Evolutionary conservation across 1,140 invertebrate genomes (phyloP).

Genomic region (Uloborus diversus): DNA sequence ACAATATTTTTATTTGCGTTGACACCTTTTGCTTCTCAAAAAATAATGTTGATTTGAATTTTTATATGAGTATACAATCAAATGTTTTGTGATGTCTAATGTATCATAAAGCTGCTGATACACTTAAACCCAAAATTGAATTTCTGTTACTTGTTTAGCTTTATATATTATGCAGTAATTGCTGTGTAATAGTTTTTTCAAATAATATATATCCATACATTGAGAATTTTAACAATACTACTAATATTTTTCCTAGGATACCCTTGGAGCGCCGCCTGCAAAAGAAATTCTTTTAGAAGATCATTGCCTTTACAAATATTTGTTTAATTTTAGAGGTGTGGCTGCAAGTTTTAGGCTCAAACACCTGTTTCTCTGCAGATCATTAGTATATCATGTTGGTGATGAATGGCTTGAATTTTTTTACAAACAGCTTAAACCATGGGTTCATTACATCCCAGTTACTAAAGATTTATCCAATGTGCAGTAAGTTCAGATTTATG

Average conservation of each 20-base stretch:
- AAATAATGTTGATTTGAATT: too few relatives aligned
- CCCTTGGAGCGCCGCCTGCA: conserved; percentile 82
- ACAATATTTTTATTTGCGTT: too few relatives aligned
- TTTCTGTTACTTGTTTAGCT: too few relatives aligned
- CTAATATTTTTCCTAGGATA: conserved; percentile 75
- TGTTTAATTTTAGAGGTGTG: conserved; percentile 96
- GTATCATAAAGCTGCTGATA: too few relatives aligned
- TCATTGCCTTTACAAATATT: conserved; percentile 84
- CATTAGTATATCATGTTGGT: conserved; percentile 95
- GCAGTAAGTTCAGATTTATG: conserved; percentile 62
- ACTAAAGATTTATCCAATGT: conserved; percentile 74
- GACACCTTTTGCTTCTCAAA: too few relatives aligned
- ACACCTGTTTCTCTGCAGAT: conserved; percentile 93
- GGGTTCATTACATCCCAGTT: conserved; percentile 96
- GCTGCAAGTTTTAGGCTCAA: conserved; percentile 97
- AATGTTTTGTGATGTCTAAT: too few relatives aligned
- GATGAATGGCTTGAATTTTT: conserved; percentile 97
- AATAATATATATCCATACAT: neutral
- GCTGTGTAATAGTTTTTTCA: too few relatives aligned
- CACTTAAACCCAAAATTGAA: too few relatives aligned
- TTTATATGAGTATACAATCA: too few relatives aligned
- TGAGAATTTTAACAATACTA: neutral
- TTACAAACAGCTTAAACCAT: conserved; percentile 88
- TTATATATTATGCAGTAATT: too few relatives aligned
- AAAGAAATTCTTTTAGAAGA: conserved; percentile 88